Percentiles rank a stretch among this genome's conserved stretches.
Evolutionary conservation across 2,797 vertebrate genomes (phyloP).

Genomic region (Salmo trutta): DNA sequence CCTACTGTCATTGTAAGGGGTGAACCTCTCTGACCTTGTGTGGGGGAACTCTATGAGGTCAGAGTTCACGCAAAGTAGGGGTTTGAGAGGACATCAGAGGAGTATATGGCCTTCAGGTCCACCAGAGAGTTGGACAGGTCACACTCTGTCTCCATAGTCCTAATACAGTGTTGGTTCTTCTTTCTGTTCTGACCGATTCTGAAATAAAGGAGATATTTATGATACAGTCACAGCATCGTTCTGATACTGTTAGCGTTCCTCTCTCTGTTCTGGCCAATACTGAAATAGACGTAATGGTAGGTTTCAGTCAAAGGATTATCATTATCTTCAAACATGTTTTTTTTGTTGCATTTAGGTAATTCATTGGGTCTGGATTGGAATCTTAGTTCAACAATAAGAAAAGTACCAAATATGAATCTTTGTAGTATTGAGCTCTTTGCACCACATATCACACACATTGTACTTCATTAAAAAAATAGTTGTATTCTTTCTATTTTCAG

Average conservation of each 20-base stretch:
- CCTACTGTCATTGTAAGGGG: constrained; percentile 86
- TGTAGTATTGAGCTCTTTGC: neutral
- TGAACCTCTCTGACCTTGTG: constrained; percentile 74
- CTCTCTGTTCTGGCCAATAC: neutral
- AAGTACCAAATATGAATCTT: neutral
- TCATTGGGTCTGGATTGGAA: neutral
- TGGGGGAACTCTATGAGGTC: constrained; percentile 67
- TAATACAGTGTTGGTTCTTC: constrained; percentile 72
- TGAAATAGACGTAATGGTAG: neutral
- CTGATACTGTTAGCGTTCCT: neutral
- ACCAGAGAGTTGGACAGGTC: constrained; percentile 79
- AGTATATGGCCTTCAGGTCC: constrained; percentile 70
- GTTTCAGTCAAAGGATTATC: neutral
- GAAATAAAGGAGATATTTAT: constrained; percentile 15
- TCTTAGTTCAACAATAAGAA: neutral
- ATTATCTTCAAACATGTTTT: neutral
- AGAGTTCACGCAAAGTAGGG: rapidly evolving
- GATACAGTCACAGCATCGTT: neutral
- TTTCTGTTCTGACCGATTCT: constrained; percentile 65
- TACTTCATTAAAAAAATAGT: neutral
- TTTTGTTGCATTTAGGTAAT: neutral
- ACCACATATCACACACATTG: neutral
- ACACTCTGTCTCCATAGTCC: constrained; percentile 70
- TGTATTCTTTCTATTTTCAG: neutral
- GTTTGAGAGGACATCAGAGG: constrained; percentile 78